Conservation (phyloP, 2,797 vertebrate genomes). For the Eulemur albifrons region DNA sequence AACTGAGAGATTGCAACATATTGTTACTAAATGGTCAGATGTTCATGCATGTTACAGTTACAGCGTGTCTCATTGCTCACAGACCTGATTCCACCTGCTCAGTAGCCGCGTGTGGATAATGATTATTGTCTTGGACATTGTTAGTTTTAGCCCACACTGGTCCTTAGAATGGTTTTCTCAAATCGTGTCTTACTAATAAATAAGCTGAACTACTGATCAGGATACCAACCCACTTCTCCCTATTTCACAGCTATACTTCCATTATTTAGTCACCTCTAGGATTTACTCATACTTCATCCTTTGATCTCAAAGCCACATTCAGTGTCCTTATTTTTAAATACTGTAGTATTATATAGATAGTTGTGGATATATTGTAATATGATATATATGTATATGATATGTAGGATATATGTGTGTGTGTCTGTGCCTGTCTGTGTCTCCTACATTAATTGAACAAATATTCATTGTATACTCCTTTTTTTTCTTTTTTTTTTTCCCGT, state of each 20-base stretch:
- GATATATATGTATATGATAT: background rate
- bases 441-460: background rate
- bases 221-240: background rate
- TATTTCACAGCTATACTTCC: background rate
- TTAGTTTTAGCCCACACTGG: background rate
- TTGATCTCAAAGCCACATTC: background rate
- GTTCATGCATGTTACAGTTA: background rate
- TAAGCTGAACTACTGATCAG: background rate
- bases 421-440: background rate
- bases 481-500: no score
- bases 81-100: background rate
- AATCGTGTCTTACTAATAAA: background rate
- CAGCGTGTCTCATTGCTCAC: background rate
- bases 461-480: background rate
- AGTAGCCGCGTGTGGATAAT: background rate
- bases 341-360: background rate
- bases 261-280: background rate
- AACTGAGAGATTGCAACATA: background rate
- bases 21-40: background rate
- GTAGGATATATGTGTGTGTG: background rate
- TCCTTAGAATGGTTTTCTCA: background rate
- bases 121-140: background rate
- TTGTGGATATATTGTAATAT: background rate
- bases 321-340: background rate
- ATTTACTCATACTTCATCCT: background rate